These are phyloP conservation scores for Hololepta plana DNA, from an alignment of 2,888 invertebrate genomes.

Conservation along the genomic window DNA sequence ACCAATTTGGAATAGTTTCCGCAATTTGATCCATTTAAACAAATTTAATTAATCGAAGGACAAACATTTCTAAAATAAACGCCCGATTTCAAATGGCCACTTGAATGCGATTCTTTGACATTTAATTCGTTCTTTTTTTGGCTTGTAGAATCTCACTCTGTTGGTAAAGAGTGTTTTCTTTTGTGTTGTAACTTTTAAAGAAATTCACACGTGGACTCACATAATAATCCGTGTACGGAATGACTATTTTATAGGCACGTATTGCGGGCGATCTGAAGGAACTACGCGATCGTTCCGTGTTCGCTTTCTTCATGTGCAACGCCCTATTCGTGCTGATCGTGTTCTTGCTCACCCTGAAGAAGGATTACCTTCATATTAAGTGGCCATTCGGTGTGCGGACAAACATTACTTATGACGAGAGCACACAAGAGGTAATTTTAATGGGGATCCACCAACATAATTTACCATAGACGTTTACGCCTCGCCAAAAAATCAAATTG, in stretches of 20 bases:
- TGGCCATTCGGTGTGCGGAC: slow-evolving; percentile 93
- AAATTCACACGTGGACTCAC: no score
- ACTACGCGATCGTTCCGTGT: slow-evolving; percentile 85
- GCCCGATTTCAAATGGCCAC: no score
- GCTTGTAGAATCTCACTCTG: no score
- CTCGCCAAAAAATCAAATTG: no score
- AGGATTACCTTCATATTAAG: slow-evolving; percentile 88
- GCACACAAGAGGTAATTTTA: slow-evolving; percentile 75
- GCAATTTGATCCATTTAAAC: no score
- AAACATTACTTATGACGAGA: slow-evolving; percentile 82
- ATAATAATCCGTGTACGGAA: slow-evolving; percentile 1
- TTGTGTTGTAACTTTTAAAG: no score
- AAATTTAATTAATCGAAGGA: no score
- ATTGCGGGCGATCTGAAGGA: slow-evolving; percentile 84
- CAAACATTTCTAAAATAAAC: no score
- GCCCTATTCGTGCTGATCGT: slow-evolving; percentile 97
- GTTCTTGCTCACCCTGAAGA: slow-evolving; percentile 95
- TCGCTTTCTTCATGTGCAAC: slow-evolving; percentile 97
- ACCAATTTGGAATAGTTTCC: no score
- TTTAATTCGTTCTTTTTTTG: neutral
- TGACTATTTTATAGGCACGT: slow-evolving; percentile 54
- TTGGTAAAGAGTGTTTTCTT: no score
- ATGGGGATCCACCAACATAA: no score
- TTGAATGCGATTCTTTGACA: neutral
- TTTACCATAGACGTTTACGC: no score